Evolutionary conservation across 2,888 invertebrate species (phyloP).

Genomic region (Epinotia brunnichana): DNA sequence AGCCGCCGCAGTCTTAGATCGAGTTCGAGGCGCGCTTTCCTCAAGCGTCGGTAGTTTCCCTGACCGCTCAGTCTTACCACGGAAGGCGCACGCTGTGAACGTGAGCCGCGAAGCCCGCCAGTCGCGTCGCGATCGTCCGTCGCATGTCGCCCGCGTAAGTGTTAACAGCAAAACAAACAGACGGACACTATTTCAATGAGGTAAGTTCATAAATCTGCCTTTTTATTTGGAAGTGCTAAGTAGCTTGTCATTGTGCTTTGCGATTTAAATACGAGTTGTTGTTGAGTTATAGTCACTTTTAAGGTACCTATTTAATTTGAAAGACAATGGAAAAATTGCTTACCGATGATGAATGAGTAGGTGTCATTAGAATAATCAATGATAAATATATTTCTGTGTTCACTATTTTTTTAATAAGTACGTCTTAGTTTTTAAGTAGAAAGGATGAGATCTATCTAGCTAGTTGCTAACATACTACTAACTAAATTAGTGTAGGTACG

Average conservation of each 20-base stretch:
- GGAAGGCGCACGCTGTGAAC: slow-evolving; percentile 48
- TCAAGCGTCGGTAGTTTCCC: slow-evolving; percentile 38
- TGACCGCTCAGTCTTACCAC: slow-evolving; percentile 50
- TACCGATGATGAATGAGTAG: not conserved
- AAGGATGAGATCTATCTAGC: not conserved
- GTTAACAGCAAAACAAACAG: slow-evolving; percentile 53
- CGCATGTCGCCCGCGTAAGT: slow-evolving; percentile 58
- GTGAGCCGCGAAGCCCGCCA: slow-evolving; percentile 47
- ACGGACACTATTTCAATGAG: slow-evolving; percentile 62
- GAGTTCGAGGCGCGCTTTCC: slow-evolving; percentile 35
- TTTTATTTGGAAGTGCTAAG: slow-evolving; percentile 41
- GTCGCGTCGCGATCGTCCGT: slow-evolving; percentile 47
- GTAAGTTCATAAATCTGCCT: slow-evolving; percentile 53
- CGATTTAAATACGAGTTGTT: slow-evolving; percentile 47
- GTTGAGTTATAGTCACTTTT: slow-evolving; percentile 15
- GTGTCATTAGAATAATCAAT: not conserved
- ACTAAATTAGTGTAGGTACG: not conserved
- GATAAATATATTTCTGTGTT: not conserved
- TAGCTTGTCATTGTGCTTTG: slow-evolving; percentile 52
- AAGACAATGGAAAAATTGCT: slow-evolving; percentile 17
- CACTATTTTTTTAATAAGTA: not conserved
- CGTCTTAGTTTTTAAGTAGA: not conserved
- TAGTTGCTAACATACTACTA: not conserved
- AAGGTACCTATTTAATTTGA: slow-evolving; percentile 8
- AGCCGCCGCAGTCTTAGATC: slow-evolving; percentile 15